These are phyloP conservation scores for Pachydiplax longipennis DNA, from an alignment of 2,888 invertebrate genomes.

Conservation along the genomic window DNA sequence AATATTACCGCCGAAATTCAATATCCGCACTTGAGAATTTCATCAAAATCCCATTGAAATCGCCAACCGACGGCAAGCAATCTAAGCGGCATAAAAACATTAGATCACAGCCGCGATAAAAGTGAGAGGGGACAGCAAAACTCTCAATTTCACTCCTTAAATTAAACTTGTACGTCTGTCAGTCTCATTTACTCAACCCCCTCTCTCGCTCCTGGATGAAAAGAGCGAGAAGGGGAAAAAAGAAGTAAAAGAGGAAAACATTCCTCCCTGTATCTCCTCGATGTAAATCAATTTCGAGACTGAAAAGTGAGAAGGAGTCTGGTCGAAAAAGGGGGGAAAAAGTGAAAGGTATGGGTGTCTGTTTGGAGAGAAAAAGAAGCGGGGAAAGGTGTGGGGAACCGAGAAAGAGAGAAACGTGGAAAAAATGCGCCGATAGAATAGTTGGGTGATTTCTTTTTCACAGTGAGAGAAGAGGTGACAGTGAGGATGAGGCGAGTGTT, in stretches of 20 bases:
- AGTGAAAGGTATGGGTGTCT: not conserved
- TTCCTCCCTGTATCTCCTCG: not conserved
- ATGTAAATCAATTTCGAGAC: not conserved
- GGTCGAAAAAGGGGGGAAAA: not conserved
- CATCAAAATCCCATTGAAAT: too few relatives aligned
- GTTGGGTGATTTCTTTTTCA: not conserved
- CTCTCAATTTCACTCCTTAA: too few relatives aligned
- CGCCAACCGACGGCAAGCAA: too few relatives aligned
- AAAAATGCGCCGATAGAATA: not conserved
- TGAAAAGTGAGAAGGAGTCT: not conserved
- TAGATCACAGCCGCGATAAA: too few relatives aligned
- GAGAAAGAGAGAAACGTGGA: not conserved
- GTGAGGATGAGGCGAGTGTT: not conserved
- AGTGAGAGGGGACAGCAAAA: too few relatives aligned
- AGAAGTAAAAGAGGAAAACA: not conserved
- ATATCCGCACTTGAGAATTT: too few relatives aligned
- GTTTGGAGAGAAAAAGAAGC: not conserved
- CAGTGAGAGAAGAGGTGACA: not conserved
- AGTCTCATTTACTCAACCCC: too few relatives aligned
- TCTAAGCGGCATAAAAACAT: too few relatives aligned
- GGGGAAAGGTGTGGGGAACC: not conserved
- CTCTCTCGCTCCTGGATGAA: too few relatives aligned
- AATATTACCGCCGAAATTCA: too few relatives aligned
- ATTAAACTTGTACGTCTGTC: too few relatives aligned
- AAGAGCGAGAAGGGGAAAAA: not conserved